phyloP scores from a whole-genome alignment of 2,888 invertebrate species.

The Microdon myrmicae region DNA sequence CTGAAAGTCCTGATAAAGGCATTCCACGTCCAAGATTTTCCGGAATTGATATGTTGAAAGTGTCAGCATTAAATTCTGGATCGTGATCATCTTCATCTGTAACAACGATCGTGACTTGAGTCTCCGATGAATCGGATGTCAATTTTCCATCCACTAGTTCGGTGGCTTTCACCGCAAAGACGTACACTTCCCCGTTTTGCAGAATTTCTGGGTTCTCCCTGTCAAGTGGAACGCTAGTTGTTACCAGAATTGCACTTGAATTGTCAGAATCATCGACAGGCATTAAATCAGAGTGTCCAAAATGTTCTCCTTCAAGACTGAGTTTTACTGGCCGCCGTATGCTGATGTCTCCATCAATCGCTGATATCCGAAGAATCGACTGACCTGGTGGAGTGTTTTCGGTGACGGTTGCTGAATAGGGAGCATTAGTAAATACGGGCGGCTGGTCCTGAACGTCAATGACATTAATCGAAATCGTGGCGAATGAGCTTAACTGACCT shows the following conservation, averaged over 20 bases:
- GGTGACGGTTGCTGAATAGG: slow-evolving; percentile 79
- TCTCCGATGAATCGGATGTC: slow-evolving; percentile 75
- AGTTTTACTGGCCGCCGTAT: slow-evolving; percentile 75
- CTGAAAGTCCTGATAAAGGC: slow-evolving; percentile 76
- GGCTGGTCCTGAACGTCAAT: slow-evolving; percentile 86
- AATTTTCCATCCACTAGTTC: slow-evolving; percentile 78
- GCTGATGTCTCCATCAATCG: slow-evolving; percentile 84
- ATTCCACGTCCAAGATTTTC: slow-evolving; percentile 80
- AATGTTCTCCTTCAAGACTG: slow-evolving; percentile 75
- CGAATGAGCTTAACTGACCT: slow-evolving; percentile 73
- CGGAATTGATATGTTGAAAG: slow-evolving; percentile 77
- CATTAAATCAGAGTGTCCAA: slow-evolving; percentile 75
- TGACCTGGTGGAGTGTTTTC: slow-evolving; percentile 78
- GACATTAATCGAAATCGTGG: slow-evolving; percentile 79
- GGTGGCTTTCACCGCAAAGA: slow-evolving; percentile 77
- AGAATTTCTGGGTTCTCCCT: slow-evolving; percentile 79
- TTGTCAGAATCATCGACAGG: slow-evolving; percentile 68
- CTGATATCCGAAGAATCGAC: slow-evolving; percentile 77
- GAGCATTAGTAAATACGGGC: slow-evolving; percentile 82
- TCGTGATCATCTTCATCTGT: slow-evolving; percentile 82
- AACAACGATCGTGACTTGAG: slow-evolving; percentile 80
- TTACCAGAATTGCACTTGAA: slow-evolving; percentile 71
- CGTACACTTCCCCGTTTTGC: slow-evolving; percentile 82
- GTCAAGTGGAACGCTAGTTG: slow-evolving; percentile 76
- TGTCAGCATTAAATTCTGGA: slow-evolving; percentile 76